A percentile compares a stretch with the other conserved stretches of the same genome.
phyloP scores from a whole-genome alignment of 2,113 vertebrate species.

The Alaudala cheleensis region DNA sequence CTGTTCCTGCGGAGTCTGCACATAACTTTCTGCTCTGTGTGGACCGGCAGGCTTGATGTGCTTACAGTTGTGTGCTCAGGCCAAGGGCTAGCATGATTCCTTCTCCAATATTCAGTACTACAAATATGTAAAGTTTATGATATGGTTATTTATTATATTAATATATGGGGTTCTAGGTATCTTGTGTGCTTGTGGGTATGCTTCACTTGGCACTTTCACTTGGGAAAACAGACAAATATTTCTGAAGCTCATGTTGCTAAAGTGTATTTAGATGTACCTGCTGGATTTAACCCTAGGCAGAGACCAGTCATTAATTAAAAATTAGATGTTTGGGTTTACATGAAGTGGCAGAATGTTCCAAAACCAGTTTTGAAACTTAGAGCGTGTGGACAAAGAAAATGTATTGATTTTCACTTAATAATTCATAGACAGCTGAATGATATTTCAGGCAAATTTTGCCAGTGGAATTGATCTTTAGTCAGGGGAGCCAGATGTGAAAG shows the following conservation, averaged over 20 bases:
- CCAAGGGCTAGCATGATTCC: rapidly evolving
- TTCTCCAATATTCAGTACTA: rapidly evolving
- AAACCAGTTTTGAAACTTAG: not conserved
- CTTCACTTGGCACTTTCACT: rapidly evolving
- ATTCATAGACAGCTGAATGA: not conserved
- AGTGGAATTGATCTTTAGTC: not conserved
- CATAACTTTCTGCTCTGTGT: not conserved
- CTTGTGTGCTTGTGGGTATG: rapidly evolving
- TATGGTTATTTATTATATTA: not conserved
- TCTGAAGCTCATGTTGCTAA: rapidly evolving
- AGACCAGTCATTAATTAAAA: not conserved
- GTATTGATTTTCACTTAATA: not conserved
- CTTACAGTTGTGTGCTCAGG: rapidly evolving
- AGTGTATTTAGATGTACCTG: not conserved
- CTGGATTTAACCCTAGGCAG: not conserved
- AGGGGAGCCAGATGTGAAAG: not conserved
- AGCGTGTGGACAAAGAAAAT: not conserved
- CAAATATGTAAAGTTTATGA: rapidly evolving
- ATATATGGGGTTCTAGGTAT: rapidly evolving
- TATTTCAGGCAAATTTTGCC: not conserved
- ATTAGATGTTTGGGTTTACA: not conserved
- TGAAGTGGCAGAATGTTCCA: not conserved
- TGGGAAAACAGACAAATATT: not conserved
- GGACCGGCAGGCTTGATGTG: not conserved
- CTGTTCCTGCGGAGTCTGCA: not conserved